These are phyloP conservation scores for Phalloptychus januarius DNA, from an alignment of 2,797 vertebrate genomes.

Conservation along the genomic window DNA sequence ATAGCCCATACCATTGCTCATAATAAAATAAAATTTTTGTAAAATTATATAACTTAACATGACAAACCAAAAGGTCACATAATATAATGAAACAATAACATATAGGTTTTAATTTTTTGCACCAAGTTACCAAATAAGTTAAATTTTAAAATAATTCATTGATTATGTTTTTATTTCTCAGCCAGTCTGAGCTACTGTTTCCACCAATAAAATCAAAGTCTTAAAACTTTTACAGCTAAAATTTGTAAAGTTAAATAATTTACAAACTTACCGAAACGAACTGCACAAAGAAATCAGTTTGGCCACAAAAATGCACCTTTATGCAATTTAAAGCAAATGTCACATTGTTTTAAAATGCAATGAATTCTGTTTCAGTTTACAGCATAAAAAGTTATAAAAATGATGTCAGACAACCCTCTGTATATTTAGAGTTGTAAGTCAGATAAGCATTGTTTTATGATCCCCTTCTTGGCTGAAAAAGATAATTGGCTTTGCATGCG, in stretches of 20 bases:
- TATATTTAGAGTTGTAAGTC: neutral
- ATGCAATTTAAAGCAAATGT: constrained; percentile 46
- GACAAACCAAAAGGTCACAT: neutral
- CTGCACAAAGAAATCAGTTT: constrained; percentile 24
- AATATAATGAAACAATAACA: neutral
- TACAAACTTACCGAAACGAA: constrained; percentile 1
- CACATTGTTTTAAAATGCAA: constrained; percentile 13
- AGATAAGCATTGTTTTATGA: neutral
- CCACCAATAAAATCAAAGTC: constrained; percentile 22
- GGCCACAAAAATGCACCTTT: constrained; percentile 32
- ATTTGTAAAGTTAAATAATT: constrained; percentile 19
- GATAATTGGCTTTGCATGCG: constrained; percentile 38
- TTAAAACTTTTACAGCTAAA: constrained; percentile 14
- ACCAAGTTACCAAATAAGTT: neutral
- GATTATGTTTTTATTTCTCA: too few relatives aligned
- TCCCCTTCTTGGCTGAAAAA: constrained; percentile 38
- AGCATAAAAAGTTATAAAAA: neutral
- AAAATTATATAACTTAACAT: neutral
- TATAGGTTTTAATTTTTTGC: neutral
- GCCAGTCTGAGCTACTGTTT: constrained; percentile 5
- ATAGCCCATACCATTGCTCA: neutral
- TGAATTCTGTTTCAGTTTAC: constrained; percentile 17
- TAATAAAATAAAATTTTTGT: neutral
- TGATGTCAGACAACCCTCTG: neutral
- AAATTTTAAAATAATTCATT: too few relatives aligned